These are phyloP conservation scores for Acanthosepion lycidas DNA, from an alignment of 2,888 invertebrate genomes.

Conservation along the genomic window DNA sequence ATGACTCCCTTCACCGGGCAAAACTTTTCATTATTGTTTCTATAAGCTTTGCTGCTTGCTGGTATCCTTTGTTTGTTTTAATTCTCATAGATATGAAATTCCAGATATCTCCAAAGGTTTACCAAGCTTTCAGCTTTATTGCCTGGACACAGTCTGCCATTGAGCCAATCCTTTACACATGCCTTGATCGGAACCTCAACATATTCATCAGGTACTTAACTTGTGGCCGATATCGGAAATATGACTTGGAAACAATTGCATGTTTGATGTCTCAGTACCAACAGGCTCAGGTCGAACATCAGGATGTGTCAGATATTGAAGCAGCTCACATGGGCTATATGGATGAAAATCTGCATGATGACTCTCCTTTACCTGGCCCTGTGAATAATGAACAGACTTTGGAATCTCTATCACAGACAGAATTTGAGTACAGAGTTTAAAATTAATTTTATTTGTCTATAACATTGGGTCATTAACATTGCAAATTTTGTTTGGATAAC, in stretches of 20 bases:
- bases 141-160: slow-evolving; percentile 74
- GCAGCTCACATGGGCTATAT: background rate
- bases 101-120: slow-evolving; percentile 68
- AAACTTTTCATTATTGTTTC: slow-evolving; percentile 71
- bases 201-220: slow-evolving; percentile 65
- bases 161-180: slow-evolving; percentile 72
- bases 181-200: slow-evolving; percentile 72
- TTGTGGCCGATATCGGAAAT: slow-evolving; percentile 63
- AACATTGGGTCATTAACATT: background rate
- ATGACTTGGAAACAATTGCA: slow-evolving; percentile 59
- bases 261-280: slow-evolving; percentile 59
- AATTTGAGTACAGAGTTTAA: background rate
- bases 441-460: background rate
- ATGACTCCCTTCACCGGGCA: slow-evolving; percentile 70
- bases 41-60: slow-evolving; percentile 70
- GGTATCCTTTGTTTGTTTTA: slow-evolving; percentile 74
- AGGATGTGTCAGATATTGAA: background rate
- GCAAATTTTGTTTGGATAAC: background rate
- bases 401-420: background rate
- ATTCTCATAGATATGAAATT: slow-evolving; percentile 72
- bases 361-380: background rate
- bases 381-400: background rate
- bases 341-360: background rate
- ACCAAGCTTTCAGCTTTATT: slow-evolving; percentile 73
- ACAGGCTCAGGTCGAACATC: slow-evolving; percentile 13